phyloP scores from a whole-genome alignment of 1,140 invertebrate genomes.

The Varroa destructor region DNA sequence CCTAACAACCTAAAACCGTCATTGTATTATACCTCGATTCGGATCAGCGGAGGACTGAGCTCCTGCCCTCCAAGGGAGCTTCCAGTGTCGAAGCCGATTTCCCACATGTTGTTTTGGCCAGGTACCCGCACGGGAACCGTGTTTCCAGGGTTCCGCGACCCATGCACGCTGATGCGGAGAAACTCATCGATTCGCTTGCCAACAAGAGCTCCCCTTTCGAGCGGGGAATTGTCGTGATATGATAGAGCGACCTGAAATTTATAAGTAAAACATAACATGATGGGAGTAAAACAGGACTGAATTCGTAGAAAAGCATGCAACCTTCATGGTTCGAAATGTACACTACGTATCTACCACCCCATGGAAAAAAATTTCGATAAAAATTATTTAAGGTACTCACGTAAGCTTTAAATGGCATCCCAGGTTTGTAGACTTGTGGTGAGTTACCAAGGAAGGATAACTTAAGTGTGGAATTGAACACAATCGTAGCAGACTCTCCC shows the following conservation, averaged over 20 bases:
- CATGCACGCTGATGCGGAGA: conserved; percentile 3
- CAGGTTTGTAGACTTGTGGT: conserved; percentile 82
- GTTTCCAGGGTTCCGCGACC: conserved; percentile 8
- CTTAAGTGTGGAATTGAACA: conserved; percentile 68
- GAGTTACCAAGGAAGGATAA: conserved; percentile 71
- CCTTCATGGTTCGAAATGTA: too few species aligned
- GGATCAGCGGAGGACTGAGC: conserved; percentile 27
- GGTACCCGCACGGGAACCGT: conserved; percentile 15
- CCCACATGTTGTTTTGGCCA: conserved; percentile 54
- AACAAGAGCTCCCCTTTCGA: conserved; percentile 37
- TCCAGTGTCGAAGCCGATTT: conserved; percentile 52
- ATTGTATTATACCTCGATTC: background rate
- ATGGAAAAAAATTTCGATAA: background rate
- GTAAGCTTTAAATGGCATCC: conserved; percentile 67
- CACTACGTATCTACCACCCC: too few species aligned
- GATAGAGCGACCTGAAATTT: conserved; percentile 53
- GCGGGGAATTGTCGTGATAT: conserved; percentile 59
- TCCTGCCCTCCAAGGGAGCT: conserved; percentile 29
- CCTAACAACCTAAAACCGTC: background rate
- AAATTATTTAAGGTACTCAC: conserved; percentile 45
- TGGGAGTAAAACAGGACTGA: too few species aligned
- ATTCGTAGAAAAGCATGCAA: too few species aligned
- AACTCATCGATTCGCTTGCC: conserved; percentile 20
- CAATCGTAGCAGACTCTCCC: conserved; percentile 68
- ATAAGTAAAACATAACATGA: too few species aligned